Percentiles rank a stretch among this genome's conserved stretches.
Evolutionary conservation across 2,888 invertebrate genomes (phyloP).

Genomic region (Microctonus brassicae): DNA sequence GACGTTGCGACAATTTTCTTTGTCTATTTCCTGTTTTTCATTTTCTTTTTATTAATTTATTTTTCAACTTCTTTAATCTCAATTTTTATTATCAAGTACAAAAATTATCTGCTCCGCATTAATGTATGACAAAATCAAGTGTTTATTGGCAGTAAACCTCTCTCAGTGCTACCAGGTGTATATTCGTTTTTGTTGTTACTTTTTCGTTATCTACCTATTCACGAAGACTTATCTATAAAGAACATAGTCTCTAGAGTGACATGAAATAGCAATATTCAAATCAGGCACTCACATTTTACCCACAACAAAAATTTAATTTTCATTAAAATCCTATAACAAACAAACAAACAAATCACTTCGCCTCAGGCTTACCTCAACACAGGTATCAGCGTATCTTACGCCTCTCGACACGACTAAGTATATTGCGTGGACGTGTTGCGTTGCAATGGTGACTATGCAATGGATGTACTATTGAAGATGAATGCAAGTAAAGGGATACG

Average conservation of each 20-base stretch:
- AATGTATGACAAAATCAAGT: conserved; percentile 35
- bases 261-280: conserved; percentile 65
- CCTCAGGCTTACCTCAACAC: conserved; percentile 64
- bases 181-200: conserved; percentile 18
- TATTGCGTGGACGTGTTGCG: conserved; percentile 44
- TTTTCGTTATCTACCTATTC: conserved; percentile 25
- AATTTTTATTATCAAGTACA: conserved; percentile 35
- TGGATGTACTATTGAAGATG: conserved; percentile 49
- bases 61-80: conserved; percentile 16
- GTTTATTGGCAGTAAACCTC: conserved; percentile 43
- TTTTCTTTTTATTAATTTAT: not conserved
- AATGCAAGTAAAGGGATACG: conserved; percentile 61
- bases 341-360: conserved; percentile 63
- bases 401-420: conserved; percentile 51
- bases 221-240: conserved; percentile 43
- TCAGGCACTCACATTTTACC: conserved; percentile 65
- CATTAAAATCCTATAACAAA: conserved; percentile 66
- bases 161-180: conserved; percentile 37
- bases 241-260: conserved; percentile 51
- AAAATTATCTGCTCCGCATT: conserved; percentile 41
- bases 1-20: not conserved
- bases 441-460: conserved; percentile 42
- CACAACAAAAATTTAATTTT: conserved; percentile 65
- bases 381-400: conserved; percentile 62
- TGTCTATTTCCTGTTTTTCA: not conserved